Base-by-base conservation (phyloP, 2,888 invertebrate species). In the Pilophorus perplexus region DNA sequence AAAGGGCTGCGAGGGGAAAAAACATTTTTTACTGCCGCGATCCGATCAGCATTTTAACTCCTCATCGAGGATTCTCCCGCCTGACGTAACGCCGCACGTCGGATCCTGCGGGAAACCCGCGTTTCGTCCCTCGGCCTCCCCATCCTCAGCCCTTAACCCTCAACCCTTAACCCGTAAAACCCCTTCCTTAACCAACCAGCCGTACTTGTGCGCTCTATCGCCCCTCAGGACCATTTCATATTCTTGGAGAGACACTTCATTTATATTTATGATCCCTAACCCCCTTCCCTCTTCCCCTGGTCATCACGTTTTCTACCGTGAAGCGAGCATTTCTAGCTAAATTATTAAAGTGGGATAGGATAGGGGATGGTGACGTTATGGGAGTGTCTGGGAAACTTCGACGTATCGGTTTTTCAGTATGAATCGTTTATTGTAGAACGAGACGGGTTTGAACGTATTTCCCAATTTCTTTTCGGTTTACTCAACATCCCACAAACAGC, bases 11-110 rank as follows among this genome's bases (percentile, higher is more conserved):
- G 27, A 50, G 14, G 23, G 23, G 10, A 20, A 48, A 52, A 38
- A 42, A 38, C 50, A 64, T 52, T 33, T 65, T 54, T 54, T 54
- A 54, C 54, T 16, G 64, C 64, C 27, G 23, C 18, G 28, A 28
- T 8, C 64, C 54, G 64, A 65, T 65, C 64, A 54, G 64, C 52
- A 65, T 65, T 65, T 54, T 54, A 65, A 65, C 52, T 42, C 54
- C 64, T 65, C 52, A 65, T 65, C 40, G 52, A n/a, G 40, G 25
- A 65, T 65, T 65, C 64, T 33, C 12, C 6, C 44, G 14, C 14
- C 18, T 44, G n/a, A 14, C 18, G n/a, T 5, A n/a, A n/a, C 44
- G 16, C 6, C 33, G 16, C 16, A 8, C 6, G 12, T 25, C 52
- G 12, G 23, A 52, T 14, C 18, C 4, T 42, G 14, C n/a, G 42